phyloP scores from a whole-genome alignment of 1,140 invertebrate species.

The Euwallacea fornicatus region DNA sequence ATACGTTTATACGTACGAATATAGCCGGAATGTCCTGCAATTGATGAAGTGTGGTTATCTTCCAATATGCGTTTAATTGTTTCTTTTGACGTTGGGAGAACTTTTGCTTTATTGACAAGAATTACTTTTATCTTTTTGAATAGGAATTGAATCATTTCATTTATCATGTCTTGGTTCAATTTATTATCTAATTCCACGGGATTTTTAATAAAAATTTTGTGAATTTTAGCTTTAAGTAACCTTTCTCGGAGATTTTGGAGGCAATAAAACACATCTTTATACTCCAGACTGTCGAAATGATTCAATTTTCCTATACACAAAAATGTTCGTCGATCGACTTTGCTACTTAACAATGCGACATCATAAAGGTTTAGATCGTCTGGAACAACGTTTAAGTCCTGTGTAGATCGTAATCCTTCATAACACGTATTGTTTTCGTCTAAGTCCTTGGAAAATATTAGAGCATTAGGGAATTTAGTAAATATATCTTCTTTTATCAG shows the following conservation, averaged over 20 bases:
- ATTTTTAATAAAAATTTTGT: slow-evolving; percentile 27
- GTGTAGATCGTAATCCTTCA: slow-evolving; percentile 31
- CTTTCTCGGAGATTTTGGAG: slow-evolving; percentile 37
- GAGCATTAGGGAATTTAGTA: slow-evolving; percentile 38
- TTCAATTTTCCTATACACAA: slow-evolving; percentile 40
- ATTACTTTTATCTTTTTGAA: slow-evolving; percentile 20
- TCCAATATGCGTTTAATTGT: slow-evolving; percentile 16
- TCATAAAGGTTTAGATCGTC: slow-evolving; percentile 32
- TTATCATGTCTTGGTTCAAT: slow-evolving; percentile 23
- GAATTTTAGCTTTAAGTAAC: slow-evolving; percentile 4
- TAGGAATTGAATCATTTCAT: slow-evolving; percentile 11
- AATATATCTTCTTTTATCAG: slow-evolving; percentile 42
- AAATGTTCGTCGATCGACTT: slow-evolving; percentile 38
- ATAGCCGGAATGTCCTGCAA: slow-evolving; percentile 14
- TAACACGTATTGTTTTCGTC: slow-evolving; percentile 43
- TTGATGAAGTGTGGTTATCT: slow-evolving; percentile 16
- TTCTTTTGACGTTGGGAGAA: slow-evolving; percentile 6
- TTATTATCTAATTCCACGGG: neutral
- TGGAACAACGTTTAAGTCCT: slow-evolving; percentile 36
- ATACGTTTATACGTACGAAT: slow-evolving; percentile 11
- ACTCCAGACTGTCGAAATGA: slow-evolving; percentile 43
- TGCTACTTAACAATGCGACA: slow-evolving; percentile 27
- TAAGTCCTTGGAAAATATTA: slow-evolving; percentile 46
- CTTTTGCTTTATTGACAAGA: slow-evolving; percentile 20
- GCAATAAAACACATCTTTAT: slow-evolving; percentile 46